These are phyloP conservation scores for Rhorus exstirpatorius DNA, from an alignment of 2,888 invertebrate species.

Conservation along the genomic window DNA sequence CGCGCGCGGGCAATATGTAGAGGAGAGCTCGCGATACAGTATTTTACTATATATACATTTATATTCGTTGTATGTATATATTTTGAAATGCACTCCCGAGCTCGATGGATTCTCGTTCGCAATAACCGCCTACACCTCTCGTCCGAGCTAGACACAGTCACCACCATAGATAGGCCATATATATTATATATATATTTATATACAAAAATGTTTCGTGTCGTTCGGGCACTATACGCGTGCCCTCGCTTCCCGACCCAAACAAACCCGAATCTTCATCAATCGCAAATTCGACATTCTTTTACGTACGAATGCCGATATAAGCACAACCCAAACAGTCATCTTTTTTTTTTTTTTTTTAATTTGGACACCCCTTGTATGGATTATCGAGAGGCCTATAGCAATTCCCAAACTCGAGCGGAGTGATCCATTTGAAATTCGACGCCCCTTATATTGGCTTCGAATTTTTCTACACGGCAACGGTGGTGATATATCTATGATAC, in stretches of 20 bases:
- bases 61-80: conserved; percentile 29
- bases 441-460: no score
- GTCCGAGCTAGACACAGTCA: conserved; percentile 23
- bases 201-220: no score
- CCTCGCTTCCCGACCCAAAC: no score
- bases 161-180: conserved; percentile 6
- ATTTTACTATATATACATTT: conserved; percentile 25
- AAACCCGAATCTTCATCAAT: no score
- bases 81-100: conserved; percentile 31
- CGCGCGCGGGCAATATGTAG: conserved; percentile 42
- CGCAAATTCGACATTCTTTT: no score
- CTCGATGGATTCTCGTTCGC: conserved; percentile 55
- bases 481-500: neutral
- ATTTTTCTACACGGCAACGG: no score
- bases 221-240: no score
- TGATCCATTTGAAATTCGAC: no score
- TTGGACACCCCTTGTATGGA: no score
- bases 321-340: neutral
- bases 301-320: no score
- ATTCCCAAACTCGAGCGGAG: no score
- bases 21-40: conserved; percentile 38
- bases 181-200: neutral
- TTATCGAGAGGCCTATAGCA: no score
- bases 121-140: conserved; percentile 59
- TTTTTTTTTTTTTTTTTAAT: neutral